Base-by-base conservation (phyloP, 2,888 invertebrate species). In the Apeira syringaria region DNA sequence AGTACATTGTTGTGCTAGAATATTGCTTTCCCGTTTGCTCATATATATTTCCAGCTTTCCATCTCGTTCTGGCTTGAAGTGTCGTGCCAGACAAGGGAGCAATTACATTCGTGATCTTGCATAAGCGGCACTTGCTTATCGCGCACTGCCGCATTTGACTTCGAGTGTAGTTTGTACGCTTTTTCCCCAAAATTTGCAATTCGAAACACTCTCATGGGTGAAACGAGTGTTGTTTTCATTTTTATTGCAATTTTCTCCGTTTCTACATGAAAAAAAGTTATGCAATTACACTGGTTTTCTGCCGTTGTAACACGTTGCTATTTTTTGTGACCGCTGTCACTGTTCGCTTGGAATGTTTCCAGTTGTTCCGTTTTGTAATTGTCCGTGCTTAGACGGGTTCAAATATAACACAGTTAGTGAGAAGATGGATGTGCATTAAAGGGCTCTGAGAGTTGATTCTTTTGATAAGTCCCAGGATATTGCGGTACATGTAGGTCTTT, bases 21-120 rank as follows among this genome's bases (percentile, higher is more conserved):
- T 68, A 50, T 52, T 54, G 54, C 57, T 46, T 45, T 87, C 84
- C 66, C 80, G 60, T 74, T 86, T 68, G 33, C 59, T 55, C 75
- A 29, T 50, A 49, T 50, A 59, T 50, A 47, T 64, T 67, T 44
- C 37, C 52, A 46, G 58, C 61, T 37, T 52, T 56, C 62, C 43
- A 42, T 81, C 81, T 81, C 90, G 70, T 78, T 91, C 85, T 74
- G 67, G 83, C 87, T 70, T 76, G 74, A 83, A 89, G 86, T 89
- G 88, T 89, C 86, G 84, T 80, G 82, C 83, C 86, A 88, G 89
- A 86, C 85, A 86, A 88, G 88, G 88, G 88, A 88, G 90, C 90
- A 90, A 90, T 90, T 90, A 91, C 90, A 89, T 85, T 84, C 90
- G 90, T 91, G 90, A 90, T 90, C 90, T 88, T 87, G 90, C 90